phyloP scores from a whole-genome alignment of 2,113 vertebrate genomes.

The Panthera tigris region DNA sequence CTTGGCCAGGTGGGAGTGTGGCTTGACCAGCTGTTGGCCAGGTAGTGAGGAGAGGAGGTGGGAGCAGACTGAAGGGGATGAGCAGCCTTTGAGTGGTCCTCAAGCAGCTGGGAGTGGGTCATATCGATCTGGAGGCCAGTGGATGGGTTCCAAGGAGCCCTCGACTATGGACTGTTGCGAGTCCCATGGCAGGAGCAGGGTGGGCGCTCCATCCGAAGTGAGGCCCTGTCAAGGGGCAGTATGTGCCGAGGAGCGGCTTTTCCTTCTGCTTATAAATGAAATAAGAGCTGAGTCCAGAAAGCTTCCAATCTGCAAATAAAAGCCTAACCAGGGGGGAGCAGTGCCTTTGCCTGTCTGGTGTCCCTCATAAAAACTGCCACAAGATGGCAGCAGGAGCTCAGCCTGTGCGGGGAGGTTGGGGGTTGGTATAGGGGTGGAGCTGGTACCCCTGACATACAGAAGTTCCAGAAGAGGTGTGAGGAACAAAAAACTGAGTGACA shows the following conservation, averaged over 20 bases:
- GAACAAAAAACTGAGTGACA: not conserved
- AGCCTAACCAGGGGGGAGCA: rapidly evolving
- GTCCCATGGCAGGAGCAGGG: not conserved
- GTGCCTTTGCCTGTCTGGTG: not conserved
- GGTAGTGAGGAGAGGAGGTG: not conserved
- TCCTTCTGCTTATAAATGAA: not conserved
- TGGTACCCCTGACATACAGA: too few relatives aligned
- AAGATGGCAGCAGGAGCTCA: slow-evolving; percentile 63
- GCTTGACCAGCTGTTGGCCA: not conserved
- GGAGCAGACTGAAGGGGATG: not conserved
- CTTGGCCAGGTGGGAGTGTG: not conserved
- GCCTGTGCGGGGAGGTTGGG: not conserved
- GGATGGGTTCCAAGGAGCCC: not conserved
- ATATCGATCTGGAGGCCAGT: not conserved
- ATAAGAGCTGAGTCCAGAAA: not conserved
- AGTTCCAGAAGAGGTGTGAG: not conserved
- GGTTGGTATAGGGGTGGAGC: rapidly evolving
- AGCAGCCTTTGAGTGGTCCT: not conserved
- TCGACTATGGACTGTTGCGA: rapidly evolving
- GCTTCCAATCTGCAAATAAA: not conserved
- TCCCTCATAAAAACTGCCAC: not conserved
- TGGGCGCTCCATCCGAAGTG: not conserved
- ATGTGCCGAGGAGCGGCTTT: not conserved
- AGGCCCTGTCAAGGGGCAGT: not conserved
- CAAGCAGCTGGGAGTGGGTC: not conserved